phyloP scores from a whole-genome alignment of 2,113 vertebrate genomes.

The Natator depressus region DNA sequence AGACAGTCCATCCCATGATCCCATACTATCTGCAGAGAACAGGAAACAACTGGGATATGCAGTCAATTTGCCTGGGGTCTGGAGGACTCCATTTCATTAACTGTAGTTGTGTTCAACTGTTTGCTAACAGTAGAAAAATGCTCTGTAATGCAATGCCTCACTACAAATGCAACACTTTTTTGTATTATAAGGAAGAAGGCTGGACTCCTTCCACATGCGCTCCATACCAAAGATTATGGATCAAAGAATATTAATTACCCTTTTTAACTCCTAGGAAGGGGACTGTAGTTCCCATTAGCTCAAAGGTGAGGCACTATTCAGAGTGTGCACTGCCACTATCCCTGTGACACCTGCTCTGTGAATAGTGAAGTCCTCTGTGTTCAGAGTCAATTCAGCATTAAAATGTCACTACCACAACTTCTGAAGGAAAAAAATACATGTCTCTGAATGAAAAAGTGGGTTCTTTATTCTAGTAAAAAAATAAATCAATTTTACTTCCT shows the following conservation, averaged over 20 bases:
- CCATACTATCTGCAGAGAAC: background rate
- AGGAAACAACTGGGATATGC: background rate
- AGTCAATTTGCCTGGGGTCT: background rate
- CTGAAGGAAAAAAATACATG: background rate
- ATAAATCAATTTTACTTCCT: background rate
- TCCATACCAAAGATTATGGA: background rate
- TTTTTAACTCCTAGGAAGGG: background rate
- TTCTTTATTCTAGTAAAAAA: background rate
- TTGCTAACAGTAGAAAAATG: background rate
- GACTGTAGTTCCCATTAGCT: background rate
- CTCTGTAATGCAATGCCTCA: background rate
- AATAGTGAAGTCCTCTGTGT: background rate
- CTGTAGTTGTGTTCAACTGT: background rate
- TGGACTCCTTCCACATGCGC: background rate
- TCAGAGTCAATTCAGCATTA: background rate
- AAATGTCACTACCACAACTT: background rate
- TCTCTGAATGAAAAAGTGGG: background rate
- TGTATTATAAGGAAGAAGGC: background rate
- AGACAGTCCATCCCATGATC: accelerated
- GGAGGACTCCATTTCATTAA: background rate
- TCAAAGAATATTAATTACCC: background rate
- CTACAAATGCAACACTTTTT: background rate
- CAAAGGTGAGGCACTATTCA: background rate
- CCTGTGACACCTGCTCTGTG: background rate
- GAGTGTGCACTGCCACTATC: background rate